A percentile compares a stretch with the other conserved stretches of the same genome.
Conservation (phyloP, 2,797 vertebrate genomes). For the Gephyroberyx darwinii region DNA sequence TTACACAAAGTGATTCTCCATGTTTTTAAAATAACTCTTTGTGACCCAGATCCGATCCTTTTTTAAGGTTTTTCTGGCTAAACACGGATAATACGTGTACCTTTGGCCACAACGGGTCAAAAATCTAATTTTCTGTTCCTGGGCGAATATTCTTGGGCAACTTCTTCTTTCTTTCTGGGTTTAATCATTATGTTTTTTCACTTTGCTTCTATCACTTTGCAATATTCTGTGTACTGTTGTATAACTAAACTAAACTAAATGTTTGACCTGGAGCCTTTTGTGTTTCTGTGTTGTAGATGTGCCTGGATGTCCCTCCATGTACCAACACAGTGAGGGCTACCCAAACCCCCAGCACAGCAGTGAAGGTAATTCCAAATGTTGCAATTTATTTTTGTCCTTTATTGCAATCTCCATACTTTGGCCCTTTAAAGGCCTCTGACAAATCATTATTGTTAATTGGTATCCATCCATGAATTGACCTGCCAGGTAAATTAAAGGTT, state of each 20-base stretch:
- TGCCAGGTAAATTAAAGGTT: not conserved
- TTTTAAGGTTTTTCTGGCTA: too few species aligned
- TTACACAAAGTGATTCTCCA: not conserved
- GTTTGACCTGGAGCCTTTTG: not conserved
- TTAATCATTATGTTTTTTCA: not conserved
- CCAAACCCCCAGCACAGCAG: constrained; percentile 78
- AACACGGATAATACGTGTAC: not conserved
- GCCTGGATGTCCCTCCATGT: constrained; percentile 90
- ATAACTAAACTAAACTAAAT: not conserved
- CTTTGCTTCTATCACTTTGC: not conserved
- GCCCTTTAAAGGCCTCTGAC: not conserved
- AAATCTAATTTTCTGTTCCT: not conserved
- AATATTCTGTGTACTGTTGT: not conserved
- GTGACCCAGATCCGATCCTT: not conserved
- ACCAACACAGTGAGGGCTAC: constrained; percentile 87
- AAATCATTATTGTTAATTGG: not conserved
- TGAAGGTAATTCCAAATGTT: constrained; percentile 76
- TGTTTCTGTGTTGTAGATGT: constrained; percentile 81
- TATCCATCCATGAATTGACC: not conserved
- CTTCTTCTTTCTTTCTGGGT: not conserved
- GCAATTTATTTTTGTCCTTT: not conserved
- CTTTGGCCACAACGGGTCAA: not conserved
- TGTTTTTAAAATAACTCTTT: not conserved
- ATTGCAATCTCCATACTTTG: not conserved
- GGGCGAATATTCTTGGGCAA: too few species aligned